These are phyloP conservation scores for Plotosus lineatus DNA, from an alignment of 2,113 vertebrate species.

Conservation along the genomic window DNA sequence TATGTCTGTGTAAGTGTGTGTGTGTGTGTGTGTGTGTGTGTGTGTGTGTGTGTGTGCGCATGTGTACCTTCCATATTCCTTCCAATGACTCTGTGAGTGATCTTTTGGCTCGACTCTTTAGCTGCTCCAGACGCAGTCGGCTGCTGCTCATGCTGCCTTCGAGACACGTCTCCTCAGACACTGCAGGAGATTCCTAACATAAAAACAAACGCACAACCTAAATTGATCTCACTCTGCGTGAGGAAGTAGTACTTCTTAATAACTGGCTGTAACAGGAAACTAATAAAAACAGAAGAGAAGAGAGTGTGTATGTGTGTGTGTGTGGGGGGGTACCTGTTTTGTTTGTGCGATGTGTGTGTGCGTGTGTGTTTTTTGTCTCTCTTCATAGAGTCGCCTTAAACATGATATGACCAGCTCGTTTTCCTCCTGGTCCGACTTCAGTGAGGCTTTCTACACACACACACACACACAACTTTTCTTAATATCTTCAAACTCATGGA, in stretches of 20 bases:
- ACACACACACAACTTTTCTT: slow-evolving; percentile 34
- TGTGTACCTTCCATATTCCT: slow-evolving; percentile 81
- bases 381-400: slow-evolving; percentile 86
- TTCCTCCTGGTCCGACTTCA: slow-evolving; percentile 88
- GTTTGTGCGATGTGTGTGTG: slow-evolving; percentile 75
- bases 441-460: slow-evolving; percentile 81
- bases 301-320: neutral
- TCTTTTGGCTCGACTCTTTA: slow-evolving; percentile 89
- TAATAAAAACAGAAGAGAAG: neutral
- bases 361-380: slow-evolving; percentile 83
- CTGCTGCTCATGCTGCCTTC: slow-evolving; percentile 76
- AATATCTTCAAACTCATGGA: too few species aligned
- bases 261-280: neutral
- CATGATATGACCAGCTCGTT: slow-evolving; percentile 87
- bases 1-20: too few species aligned
- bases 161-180: slow-evolving; percentile 63
- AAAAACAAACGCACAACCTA: neutral
- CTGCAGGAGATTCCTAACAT: slow-evolving; percentile 57
- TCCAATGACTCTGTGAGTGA: slow-evolving; percentile 92
- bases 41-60: neutral
- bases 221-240: neutral
- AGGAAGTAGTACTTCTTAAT: neutral
- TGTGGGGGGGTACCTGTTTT: slow-evolving; percentile 74
- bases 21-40: too few species aligned
- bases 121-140: slow-evolving; percentile 84